Evolutionary conservation across 1,140 invertebrate genomes (phyloP).

Genomic region (Leptoteleia sp.): DNA sequence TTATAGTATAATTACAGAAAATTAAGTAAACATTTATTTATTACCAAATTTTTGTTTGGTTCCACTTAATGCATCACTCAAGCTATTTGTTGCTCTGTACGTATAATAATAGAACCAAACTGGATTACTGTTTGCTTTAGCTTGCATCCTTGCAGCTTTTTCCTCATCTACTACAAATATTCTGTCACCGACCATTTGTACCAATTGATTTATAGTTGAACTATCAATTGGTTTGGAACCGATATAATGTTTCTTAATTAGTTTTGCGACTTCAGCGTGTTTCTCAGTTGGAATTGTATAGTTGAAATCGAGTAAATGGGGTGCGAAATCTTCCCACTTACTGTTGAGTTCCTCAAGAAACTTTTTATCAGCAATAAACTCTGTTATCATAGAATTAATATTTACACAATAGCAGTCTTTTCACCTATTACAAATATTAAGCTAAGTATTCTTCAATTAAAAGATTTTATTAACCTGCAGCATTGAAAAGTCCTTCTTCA

Average conservation of each 20-base stretch:
- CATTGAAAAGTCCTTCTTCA: slow-evolving; percentile 85
- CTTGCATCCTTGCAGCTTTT: slow-evolving; percentile 82
- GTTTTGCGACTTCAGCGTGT: slow-evolving; percentile 76
- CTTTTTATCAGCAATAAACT: slow-evolving; percentile 78
- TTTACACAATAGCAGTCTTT: no score
- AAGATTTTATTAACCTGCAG: slow-evolving; percentile 82
- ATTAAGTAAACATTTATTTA: slow-evolving; percentile 38
- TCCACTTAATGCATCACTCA: slow-evolving; percentile 79
- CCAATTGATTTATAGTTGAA: slow-evolving; percentile 63
- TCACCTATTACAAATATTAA: no score
- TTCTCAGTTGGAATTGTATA: slow-evolving; percentile 81
- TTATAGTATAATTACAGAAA: no score
- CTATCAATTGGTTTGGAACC: slow-evolving; percentile 78
- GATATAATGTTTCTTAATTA: slow-evolving; percentile 83
- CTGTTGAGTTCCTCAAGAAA: slow-evolving; percentile 81
- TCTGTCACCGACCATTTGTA: slow-evolving; percentile 83
- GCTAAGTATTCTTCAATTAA: no score
- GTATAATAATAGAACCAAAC: slow-evolving; percentile 84
- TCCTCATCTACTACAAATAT: slow-evolving; percentile 82
- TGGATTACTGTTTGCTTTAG: slow-evolving; percentile 80
- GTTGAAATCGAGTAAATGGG: slow-evolving; percentile 84
- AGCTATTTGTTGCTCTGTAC: slow-evolving; percentile 81
- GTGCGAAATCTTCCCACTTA: slow-evolving; percentile 83
- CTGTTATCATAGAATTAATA: slow-evolving; percentile 79
- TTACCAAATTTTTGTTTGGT: slow-evolving; percentile 82